Base-by-base conservation (phyloP, 1,140 invertebrate species). In the Aphis craccivora region DNA sequence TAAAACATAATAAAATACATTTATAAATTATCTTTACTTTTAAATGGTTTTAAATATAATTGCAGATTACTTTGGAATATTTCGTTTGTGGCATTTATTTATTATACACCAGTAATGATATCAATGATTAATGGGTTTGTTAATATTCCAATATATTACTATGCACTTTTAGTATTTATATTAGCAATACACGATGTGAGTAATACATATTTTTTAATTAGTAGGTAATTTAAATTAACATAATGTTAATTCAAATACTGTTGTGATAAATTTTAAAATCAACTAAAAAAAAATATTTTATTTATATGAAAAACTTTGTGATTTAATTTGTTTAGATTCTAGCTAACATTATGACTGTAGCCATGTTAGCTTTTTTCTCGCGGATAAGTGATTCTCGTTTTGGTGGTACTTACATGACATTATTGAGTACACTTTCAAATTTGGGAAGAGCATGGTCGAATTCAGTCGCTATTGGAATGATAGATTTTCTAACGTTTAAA, bases 341-440 rank as follows among this genome's bases (percentile, higher is more conserved):
- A n/a, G 2, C 96, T 20, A 97, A 97, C 94, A 96, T 97, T 94
- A 98, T 98, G 96, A 98, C 97, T 95, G 97, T 98, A 14, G 96
- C 97, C 37, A 95, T 96, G 93, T 98, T 98, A 97, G 97, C 96
- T 90, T 98, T 98, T 95, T 97, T 98, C 95, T 98, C 97, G 1
- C 96, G 97, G 95, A 97, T 99, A 45, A 99, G 98, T 94, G 99
- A 99, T 95, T 98, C 98, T 1, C 95, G 96, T 2, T 98, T 99
- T 14, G 99, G 99, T n/a, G 99, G 99, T 45, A 99, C 99, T 0
- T 99, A 99, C 95, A 99, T 99, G 99, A 99, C 99, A 1, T 96
- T 99, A 81, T 96, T 99, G 4, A 99, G 99, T 95, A 99, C 99
- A 0, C 95, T 99, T 22, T 97, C 97, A 53, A 99, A 99, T 96